phyloP scores from a whole-genome alignment of 2,888 invertebrate species.

The Macaria notata region DNA sequence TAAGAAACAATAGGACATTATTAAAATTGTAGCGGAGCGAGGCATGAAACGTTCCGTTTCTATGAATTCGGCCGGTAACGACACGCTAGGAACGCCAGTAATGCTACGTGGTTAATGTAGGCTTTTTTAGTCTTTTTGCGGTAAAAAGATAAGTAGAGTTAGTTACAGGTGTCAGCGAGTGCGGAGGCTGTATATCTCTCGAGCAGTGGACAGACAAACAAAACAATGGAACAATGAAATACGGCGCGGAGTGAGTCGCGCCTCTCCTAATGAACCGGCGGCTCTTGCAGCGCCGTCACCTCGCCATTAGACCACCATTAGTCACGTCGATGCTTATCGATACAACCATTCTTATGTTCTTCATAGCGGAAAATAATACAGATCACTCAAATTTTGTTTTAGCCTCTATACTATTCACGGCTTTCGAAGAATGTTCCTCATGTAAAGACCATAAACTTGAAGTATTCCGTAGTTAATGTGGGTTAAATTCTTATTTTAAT shows the following conservation, averaged over 20 bases:
- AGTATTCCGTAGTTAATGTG: constrained; percentile 11
- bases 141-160: constrained; percentile 37
- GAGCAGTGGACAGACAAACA: constrained; percentile 52
- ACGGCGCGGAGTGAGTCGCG: constrained; percentile 57
- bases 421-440: too few species aligned
- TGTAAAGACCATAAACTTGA: background rate
- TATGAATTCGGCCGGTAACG: constrained; percentile 45
- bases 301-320: constrained; percentile 20
- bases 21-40: constrained; percentile 68
- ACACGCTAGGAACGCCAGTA: constrained; percentile 31
- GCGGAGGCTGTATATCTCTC: constrained; percentile 55
- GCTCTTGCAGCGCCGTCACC: constrained; percentile 7
- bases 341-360: background rate
- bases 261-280: constrained; percentile 59
- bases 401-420: too few species aligned
- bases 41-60: constrained; percentile 67
- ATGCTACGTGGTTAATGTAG: constrained; percentile 33
- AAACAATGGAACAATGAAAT: constrained; percentile 68
- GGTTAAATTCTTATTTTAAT: constrained; percentile 20
- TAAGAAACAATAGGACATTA: constrained; percentile 78
- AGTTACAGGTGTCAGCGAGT: constrained; percentile 51
- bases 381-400: too few species aligned
- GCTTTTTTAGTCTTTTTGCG: constrained; percentile 31
- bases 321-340: constrained; percentile 24
- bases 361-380: too few species aligned